Conservation (phyloP, 2,888 invertebrate genomes). For the Incurvaria masculella region DNA sequence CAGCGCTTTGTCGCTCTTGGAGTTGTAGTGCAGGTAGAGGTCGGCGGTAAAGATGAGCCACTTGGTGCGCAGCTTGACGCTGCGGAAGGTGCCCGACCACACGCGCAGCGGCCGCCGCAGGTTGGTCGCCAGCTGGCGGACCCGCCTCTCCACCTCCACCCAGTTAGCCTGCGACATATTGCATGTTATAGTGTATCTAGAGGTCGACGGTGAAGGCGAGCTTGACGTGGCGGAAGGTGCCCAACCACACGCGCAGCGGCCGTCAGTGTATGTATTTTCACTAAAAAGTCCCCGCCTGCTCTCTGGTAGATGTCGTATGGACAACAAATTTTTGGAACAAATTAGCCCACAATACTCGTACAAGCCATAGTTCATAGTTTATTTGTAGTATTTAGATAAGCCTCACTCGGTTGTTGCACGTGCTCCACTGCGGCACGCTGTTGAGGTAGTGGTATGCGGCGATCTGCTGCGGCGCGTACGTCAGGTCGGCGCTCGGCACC, state of each 20-base stretch:
- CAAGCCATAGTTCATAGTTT: too few relatives aligned
- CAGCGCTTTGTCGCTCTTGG: constrained; percentile 13
- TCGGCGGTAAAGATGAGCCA: constrained; percentile 15
- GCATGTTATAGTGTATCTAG: too few relatives aligned
- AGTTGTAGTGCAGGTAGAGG: constrained; percentile 15
- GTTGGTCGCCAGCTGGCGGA: constrained; percentile 11
- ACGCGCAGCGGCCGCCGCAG: constrained; percentile 14
- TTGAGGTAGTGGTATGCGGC: constrained; percentile 16
- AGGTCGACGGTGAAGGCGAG: too few relatives aligned
- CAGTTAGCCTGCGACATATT: constrained; percentile 13
- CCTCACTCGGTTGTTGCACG: constrained; percentile 16
- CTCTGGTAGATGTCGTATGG: too few relatives aligned
- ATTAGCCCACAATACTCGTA: too few relatives aligned
- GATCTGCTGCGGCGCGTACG: constrained; percentile 12
- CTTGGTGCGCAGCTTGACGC: constrained; percentile 13
- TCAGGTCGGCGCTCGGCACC: constrained; percentile 12
- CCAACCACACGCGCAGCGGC: constrained; percentile 15
- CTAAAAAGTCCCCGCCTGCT: too few relatives aligned
- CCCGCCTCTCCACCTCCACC: constrained; percentile 15
- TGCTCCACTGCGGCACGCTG: constrained; percentile 16
- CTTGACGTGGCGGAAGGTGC: constrained; percentile 14
- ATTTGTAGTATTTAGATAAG: too few relatives aligned
- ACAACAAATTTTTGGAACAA: too few relatives aligned
- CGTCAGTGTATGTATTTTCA: too few relatives aligned
- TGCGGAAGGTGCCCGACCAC: constrained; percentile 15